A percentile compares a stretch with the other conserved stretches of the same genome.
Evolutionary conservation across 2,113 vertebrate genomes (phyloP).

Genomic region (Seriola quinqueradiata): DNA sequence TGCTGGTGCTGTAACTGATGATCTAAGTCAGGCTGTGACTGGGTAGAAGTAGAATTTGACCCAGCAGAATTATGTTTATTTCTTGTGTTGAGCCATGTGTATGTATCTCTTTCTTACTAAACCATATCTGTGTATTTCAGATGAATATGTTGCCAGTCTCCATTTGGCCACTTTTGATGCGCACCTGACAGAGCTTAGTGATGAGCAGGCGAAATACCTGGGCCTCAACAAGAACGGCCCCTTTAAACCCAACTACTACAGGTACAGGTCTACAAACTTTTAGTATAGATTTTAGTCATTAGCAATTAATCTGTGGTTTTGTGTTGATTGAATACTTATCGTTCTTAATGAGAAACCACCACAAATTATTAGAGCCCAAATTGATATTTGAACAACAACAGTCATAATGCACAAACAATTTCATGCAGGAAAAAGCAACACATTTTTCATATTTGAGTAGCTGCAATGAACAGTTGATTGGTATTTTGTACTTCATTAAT

Average conservation of each 20-base stretch:
- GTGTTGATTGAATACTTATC: neutral
- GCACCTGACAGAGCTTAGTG: slow-evolving; percentile 94
- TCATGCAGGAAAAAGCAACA: neutral
- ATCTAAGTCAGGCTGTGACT: neutral
- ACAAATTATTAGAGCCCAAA: neutral
- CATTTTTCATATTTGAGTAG: neutral
- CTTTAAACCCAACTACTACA: slow-evolving; percentile 99
- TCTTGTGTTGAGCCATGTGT: neutral
- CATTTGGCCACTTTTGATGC: slow-evolving; percentile 97
- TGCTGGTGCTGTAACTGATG: neutral
- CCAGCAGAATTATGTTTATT: neutral
- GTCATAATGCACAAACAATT: neutral
- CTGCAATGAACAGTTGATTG: neutral
- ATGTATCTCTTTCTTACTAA: neutral
- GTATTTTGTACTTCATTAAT: neutral
- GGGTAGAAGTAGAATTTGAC: too few relatives aligned
- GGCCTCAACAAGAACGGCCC: slow-evolving; percentile 98
- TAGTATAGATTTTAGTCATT: too few relatives aligned
- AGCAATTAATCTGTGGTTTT: neutral
- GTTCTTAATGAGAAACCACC: neutral
- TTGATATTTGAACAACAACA: neutral
- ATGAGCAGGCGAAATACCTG: slow-evolving; percentile 97
- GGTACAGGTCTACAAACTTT: slow-evolving; percentile 77
- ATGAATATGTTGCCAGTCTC: slow-evolving; percentile 97
- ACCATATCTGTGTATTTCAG: slow-evolving; percentile 80